A percentile compares a stretch with the other conserved stretches of the same genome.
phyloP scores from a whole-genome alignment of 2,797 vertebrate genomes.

The Diplodus puntazzo region DNA sequence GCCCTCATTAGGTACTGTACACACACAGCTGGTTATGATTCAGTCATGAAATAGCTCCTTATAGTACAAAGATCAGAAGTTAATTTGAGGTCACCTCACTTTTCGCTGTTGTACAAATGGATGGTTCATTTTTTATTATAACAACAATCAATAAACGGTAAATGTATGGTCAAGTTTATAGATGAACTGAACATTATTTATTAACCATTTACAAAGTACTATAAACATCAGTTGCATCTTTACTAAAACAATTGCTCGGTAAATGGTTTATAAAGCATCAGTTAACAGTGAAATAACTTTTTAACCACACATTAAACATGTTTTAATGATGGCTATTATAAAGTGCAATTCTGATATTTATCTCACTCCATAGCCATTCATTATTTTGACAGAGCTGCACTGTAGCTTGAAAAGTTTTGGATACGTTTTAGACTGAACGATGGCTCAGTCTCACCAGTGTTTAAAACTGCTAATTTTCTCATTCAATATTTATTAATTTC shows the following conservation, averaged over 20 bases:
- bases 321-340: too few species aligned
- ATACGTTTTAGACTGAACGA: background rate
- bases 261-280: too few species aligned
- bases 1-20: background rate
- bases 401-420: background rate
- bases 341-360: background rate
- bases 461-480: background rate
- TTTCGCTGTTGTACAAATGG: background rate
- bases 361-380: background rate
- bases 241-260: too few species aligned
- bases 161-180: too few species aligned
- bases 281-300: too few species aligned
- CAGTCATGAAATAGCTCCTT: background rate
- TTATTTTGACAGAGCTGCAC: background rate
- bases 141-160: too few species aligned
- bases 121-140: background rate
- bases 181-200: too few species aligned
- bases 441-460: background rate
- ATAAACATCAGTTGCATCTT: too few species aligned
- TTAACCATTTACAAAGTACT: too few species aligned
- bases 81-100: background rate
- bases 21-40: background rate
- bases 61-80: background rate
- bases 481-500: background rate
- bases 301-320: too few species aligned